phyloP scores from a whole-genome alignment of 2,888 invertebrate species.

The Rhingia campestris region DNA sequence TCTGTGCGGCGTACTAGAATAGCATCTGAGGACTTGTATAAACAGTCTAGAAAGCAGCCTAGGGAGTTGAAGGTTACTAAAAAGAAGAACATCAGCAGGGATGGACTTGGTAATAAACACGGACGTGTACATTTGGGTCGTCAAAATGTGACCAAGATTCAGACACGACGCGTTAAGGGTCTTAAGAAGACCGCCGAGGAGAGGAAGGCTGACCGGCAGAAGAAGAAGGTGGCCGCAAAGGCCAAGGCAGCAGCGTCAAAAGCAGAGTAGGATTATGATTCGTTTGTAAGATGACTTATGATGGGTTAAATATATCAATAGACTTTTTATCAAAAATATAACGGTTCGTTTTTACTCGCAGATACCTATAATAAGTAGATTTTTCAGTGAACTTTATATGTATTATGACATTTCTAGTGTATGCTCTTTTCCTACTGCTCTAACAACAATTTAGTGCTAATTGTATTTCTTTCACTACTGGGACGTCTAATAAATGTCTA shows the following conservation, averaged over 20 bases:
- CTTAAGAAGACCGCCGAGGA: constrained; percentile 89
- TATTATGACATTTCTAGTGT: too few species aligned
- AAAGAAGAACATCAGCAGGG: constrained; percentile 95
- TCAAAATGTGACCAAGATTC: constrained; percentile 90
- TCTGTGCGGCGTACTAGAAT: constrained; percentile 92
- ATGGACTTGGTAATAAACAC: constrained; percentile 93
- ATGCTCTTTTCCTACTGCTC: too few species aligned
- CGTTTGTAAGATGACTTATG: constrained; percentile 18
- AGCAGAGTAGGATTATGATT: constrained; percentile 55
- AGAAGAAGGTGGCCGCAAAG: constrained; percentile 83
- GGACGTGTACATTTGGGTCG: constrained; percentile 96
- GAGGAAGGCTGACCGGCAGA: constrained; percentile 85
- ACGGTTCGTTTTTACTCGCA: too few species aligned
- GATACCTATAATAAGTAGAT: too few species aligned
- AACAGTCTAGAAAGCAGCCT: constrained; percentile 91
- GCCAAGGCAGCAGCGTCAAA: constrained; percentile 76
- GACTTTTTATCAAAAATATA: neutral
- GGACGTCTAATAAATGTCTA: too few species aligned
- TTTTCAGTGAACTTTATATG: too few species aligned
- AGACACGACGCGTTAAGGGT: constrained; percentile 96
- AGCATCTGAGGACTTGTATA: constrained; percentile 94
- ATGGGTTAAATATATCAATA: constrained; percentile 24
- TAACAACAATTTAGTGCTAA: too few species aligned
- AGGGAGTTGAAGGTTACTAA: constrained; percentile 90
- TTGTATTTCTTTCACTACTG: too few species aligned